These are phyloP conservation scores for Clusia tigrina DNA, from an alignment of 2,888 invertebrate species.

Conservation along the genomic window DNA sequence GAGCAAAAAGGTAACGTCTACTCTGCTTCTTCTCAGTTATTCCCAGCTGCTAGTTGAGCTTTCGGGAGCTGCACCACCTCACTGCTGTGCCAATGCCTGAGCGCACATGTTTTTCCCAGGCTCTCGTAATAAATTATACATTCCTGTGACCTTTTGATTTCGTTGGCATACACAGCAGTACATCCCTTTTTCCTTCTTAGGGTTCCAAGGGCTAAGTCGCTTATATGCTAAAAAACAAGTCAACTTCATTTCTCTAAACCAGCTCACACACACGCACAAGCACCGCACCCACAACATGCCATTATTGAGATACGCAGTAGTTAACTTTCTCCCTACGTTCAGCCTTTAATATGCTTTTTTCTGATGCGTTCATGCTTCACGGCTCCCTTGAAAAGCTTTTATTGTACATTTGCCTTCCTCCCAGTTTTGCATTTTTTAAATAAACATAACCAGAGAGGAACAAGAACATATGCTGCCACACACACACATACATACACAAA, in stretches of 20 bases:
- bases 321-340: constrained; percentile 24
- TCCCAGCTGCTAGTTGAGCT: no score
- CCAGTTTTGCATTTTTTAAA: neutral
- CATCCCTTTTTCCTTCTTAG: constrained; percentile 2
- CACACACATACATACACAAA: no score
- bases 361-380: constrained; percentile 31
- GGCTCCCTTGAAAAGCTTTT: constrained; percentile 29
- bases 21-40: no score
- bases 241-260: constrained; percentile 48
- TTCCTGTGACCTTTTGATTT: constrained; percentile 12
- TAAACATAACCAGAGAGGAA: neutral
- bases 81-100: neutral
- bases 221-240: constrained; percentile 46
- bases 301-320: neutral
- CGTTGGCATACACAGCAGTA: neutral
- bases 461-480: neutral
- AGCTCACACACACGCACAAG: constrained; percentile 20
- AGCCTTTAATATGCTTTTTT: constrained; percentile 19
- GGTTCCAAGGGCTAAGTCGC: constrained; percentile 6
- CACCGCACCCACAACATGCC: neutral
- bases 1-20: no score
- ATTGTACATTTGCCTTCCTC: neutral
- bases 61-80: no score
- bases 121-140: constrained; percentile 46
- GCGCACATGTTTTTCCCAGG: constrained; percentile 11